A percentile compares a stretch with the other conserved stretches of the same genome.
These are phyloP conservation scores for Ascidia mentula DNA, from an alignment of 23 tunicate species.

Conservation along the genomic window DNA sequence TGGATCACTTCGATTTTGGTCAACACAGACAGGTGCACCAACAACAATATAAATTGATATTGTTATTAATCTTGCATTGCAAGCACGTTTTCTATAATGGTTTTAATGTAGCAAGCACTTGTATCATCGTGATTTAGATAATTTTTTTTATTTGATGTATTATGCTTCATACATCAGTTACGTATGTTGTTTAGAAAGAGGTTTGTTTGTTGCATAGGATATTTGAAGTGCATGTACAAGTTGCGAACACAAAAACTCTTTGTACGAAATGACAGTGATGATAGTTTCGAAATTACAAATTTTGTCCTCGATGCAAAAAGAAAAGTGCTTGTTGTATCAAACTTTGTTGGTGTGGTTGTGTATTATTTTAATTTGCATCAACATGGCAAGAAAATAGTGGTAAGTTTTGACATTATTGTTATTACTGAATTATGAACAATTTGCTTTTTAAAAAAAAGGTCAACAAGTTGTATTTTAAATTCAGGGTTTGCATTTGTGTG, in stretches of 20 bases:
- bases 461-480: background rate
- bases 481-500: background rate
- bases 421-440: background rate
- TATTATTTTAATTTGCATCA: conserved; percentile 42
- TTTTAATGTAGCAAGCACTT: no score
- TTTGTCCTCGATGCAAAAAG: conserved; percentile 54
- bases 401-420: background rate
- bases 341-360: conserved; percentile 45
- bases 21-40: conserved; percentile 54
- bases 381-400: background rate
- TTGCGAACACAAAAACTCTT: conserved; percentile 71
- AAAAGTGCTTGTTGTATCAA: conserved; percentile 32
- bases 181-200: no score
- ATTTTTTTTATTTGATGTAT: no score
- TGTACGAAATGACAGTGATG: conserved; percentile 32
- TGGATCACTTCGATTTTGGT: conserved; percentile 94
- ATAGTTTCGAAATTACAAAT: conserved; percentile 50
- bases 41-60: no score
- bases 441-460: background rate
- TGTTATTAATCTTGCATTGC: no score
- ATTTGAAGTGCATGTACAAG: conserved; percentile 33
- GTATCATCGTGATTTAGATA: no score
- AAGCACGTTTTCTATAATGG: no score
- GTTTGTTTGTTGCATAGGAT: background rate
- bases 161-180: no score